phyloP scores from a whole-genome alignment of 2,113 vertebrate genomes.

The Scomber colias region DNA sequence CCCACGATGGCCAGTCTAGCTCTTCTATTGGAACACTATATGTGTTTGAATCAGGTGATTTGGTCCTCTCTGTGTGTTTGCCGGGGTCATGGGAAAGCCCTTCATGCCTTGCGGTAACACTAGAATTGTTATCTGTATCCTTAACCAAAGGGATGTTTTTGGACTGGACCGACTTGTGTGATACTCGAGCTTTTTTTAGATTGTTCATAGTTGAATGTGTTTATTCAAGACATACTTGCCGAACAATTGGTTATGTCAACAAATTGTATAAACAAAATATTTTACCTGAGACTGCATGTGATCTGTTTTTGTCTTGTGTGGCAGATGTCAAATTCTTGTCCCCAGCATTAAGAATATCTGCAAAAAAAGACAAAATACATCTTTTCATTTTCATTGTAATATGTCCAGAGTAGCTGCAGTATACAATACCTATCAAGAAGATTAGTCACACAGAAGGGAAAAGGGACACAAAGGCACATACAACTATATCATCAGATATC shows the following conservation, averaged over 20 bases:
- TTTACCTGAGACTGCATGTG: conserved; percentile 87
- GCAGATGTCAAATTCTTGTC: conserved; percentile 32
- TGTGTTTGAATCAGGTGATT: conserved; percentile 64
- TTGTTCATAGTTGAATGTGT: background rate
- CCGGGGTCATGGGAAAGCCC: conserved; percentile 79
- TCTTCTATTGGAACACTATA: conserved; percentile 14
- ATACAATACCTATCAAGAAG: background rate
- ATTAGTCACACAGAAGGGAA: background rate
- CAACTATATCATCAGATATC: too few species aligned
- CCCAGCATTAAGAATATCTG: conserved; percentile 56
- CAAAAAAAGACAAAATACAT: conserved; percentile 40
- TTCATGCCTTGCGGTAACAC: background rate
- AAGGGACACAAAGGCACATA: too few species aligned
- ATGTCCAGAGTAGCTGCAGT: background rate
- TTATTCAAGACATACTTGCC: background rate
- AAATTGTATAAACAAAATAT: background rate
- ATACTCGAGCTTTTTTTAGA: background rate
- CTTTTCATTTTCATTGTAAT: background rate
- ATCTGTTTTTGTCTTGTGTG: conserved; percentile 62
- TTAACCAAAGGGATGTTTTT: conserved; percentile 1
- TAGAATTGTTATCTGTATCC: conserved; percentile 20
- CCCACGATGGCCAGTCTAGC: conserved; percentile 32
- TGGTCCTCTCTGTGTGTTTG: conserved; percentile 43
- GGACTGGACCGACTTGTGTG: background rate
- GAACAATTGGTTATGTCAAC: conserved; percentile 1